These are phyloP conservation scores for Melanchra persicariae DNA, from an alignment of 2,888 invertebrate species.

Conservation along the genomic window DNA sequence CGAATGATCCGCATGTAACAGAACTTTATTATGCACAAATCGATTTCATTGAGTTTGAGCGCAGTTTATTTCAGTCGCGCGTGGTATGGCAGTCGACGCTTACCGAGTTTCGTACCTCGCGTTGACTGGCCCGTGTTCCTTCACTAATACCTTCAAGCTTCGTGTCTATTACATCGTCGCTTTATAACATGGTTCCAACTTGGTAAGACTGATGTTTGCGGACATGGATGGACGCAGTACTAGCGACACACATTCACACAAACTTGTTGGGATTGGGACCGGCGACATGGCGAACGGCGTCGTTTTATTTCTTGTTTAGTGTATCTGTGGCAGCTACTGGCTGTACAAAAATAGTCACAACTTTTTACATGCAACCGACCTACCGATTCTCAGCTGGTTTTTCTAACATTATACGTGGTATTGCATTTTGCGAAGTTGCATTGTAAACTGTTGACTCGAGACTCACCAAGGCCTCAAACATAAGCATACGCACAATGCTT, in stretches of 20 bases:
- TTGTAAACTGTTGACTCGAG: slow-evolving; percentile 2
- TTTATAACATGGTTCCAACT: slow-evolving; percentile 51
- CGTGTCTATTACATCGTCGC: slow-evolving; percentile 61
- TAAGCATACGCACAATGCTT: slow-evolving; percentile 12
- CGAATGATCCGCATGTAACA: slow-evolving; percentile 52
- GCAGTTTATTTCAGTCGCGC: slow-evolving; percentile 78
- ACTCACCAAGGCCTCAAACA: slow-evolving; percentile 1
- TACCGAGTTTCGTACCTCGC: slow-evolving; percentile 60
- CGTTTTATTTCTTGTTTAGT: slow-evolving; percentile 74
- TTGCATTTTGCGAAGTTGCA: slow-evolving; percentile 7
- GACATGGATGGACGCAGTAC: slow-evolving; percentile 52
- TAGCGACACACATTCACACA: slow-evolving; percentile 47
- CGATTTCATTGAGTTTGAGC: slow-evolving; percentile 77
- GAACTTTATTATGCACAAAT: slow-evolving; percentile 71
- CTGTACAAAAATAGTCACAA: slow-evolving; percentile 72
- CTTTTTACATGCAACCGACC: slow-evolving; percentile 51
- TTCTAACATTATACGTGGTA: slow-evolving; percentile 6
- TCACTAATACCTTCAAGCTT: slow-evolving; percentile 45
- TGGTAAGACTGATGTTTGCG: slow-evolving; percentile 47
- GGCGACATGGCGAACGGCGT: slow-evolving; percentile 64
- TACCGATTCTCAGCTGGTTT: slow-evolving; percentile 7
- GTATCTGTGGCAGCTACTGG: slow-evolving; percentile 68
- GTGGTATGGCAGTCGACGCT: slow-evolving; percentile 64
- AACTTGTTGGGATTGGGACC: slow-evolving; percentile 72
- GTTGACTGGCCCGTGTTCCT: slow-evolving; percentile 47